Conservation (phyloP, 2,888 invertebrate species). For the Germaria angustata region DNA sequence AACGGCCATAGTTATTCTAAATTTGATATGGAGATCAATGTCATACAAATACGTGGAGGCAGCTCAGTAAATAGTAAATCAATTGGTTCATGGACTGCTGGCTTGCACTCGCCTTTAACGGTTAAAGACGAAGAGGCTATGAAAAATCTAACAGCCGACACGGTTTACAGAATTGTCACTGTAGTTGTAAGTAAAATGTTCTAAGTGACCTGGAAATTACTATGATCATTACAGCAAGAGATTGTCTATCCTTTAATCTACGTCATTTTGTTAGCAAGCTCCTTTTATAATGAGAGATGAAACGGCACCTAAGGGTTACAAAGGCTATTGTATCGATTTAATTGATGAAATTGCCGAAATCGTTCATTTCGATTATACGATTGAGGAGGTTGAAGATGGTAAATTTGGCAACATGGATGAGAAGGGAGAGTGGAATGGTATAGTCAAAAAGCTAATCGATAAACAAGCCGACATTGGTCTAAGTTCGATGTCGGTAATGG, state of each 20-base stretch:
- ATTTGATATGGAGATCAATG: constrained; percentile 86
- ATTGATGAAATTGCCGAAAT: constrained; percentile 91
- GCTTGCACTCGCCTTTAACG: constrained; percentile 84
- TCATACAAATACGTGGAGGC: constrained; percentile 86
- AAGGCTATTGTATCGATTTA: constrained; percentile 97
- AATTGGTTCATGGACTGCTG: constrained; percentile 89
- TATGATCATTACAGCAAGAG: background rate
- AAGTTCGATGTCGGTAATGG: constrained; percentile 97
- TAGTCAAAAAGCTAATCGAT: constrained; percentile 89
- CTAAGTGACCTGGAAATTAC: background rate
- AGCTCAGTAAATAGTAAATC: constrained; percentile 86
- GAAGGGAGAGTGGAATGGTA: constrained; percentile 91
- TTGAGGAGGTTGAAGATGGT: constrained; percentile 89
- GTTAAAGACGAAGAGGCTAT: constrained; percentile 85
- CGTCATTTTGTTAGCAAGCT: constrained; percentile 83
- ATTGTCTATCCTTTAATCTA: background rate
- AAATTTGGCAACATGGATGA: constrained; percentile 94
- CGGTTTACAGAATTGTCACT: constrained; percentile 92
- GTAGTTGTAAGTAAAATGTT: constrained; percentile 84
- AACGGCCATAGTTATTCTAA: constrained; percentile 89
- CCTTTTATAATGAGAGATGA: constrained; percentile 90
- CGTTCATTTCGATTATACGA: constrained; percentile 94
- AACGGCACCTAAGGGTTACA: constrained; percentile 84
- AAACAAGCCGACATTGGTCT: constrained; percentile 96
- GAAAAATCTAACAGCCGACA: constrained; percentile 88